A percentile compares a stretch with the other conserved stretches of the same genome.
Evolutionary conservation across 2,888 invertebrate species (phyloP).

Genomic region (Abscondita cerata): DNA sequence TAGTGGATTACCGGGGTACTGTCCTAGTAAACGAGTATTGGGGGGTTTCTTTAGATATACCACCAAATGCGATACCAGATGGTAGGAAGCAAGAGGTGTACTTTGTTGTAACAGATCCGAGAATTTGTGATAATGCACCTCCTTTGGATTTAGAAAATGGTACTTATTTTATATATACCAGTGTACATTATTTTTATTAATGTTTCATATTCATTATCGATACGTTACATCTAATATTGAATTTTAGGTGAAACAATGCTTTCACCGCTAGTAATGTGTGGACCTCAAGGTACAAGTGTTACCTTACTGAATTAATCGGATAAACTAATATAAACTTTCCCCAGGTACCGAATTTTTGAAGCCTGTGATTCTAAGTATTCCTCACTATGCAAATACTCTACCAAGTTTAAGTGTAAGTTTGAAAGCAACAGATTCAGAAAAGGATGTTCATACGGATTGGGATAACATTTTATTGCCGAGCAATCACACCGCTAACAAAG

Average conservation of each 20-base stretch:
- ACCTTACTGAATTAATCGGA: conserved; percentile 51
- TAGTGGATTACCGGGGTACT: conserved; percentile 82
- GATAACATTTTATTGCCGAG: conserved; percentile 85
- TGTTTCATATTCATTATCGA: conserved; percentile 17
- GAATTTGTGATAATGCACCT: conserved; percentile 76
- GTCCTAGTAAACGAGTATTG: conserved; percentile 85
- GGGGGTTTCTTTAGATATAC: conserved; percentile 89
- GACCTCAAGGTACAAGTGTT: conserved; percentile 89
- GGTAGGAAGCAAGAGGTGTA: conserved; percentile 90
- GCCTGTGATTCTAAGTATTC: conserved; percentile 90
- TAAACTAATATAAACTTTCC: conserved; percentile 65
- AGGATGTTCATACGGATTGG: conserved; percentile 85
- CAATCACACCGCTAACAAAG: conserved; percentile 84
- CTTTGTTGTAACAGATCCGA: conserved; percentile 86
- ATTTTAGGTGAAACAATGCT: conserved; percentile 89
- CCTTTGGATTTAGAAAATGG: conserved; percentile 92
- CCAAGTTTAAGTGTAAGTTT: conserved; percentile 78
- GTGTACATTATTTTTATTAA: conserved; percentile 44
- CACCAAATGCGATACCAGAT: conserved; percentile 83
- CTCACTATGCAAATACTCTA: conserved; percentile 83
- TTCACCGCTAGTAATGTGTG: conserved; percentile 95
- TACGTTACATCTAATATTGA: background rate
- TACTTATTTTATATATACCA: conserved; percentile 57
- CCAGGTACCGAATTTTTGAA: conserved; percentile 81
- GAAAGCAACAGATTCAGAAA: conserved; percentile 82